Conservation (phyloP, 2,797 vertebrate species). For the Enteromius paludinosus region DNA sequence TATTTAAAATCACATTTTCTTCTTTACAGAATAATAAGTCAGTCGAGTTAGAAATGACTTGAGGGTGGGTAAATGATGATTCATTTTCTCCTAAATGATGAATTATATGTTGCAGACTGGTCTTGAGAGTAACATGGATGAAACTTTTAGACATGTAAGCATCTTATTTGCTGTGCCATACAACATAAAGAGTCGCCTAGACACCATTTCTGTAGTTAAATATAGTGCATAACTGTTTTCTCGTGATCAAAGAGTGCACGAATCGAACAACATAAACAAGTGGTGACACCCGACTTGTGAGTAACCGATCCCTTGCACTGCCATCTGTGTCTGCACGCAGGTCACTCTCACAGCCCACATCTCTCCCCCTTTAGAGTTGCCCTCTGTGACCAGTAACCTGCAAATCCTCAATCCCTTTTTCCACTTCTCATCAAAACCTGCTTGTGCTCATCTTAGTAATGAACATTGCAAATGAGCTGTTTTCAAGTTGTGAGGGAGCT, state of each 20-base stretch:
- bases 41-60: neutral
- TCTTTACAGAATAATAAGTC: neutral
- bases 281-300: slow-evolving; percentile 37
- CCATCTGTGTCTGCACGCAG: slow-evolving; percentile 9
- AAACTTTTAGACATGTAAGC: neutral
- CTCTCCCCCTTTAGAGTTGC: slow-evolving; percentile 55
- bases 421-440: slow-evolving; percentile 63
- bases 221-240: slow-evolving; percentile 23
- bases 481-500: slow-evolving; percentile 16
- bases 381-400: slow-evolving; percentile 56
- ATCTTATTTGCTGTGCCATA: neutral
- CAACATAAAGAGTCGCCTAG: neutral
- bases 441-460: slow-evolving; percentile 53
- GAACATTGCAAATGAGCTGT: slow-evolving; percentile 33
- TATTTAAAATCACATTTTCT: neutral
- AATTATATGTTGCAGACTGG: neutral
- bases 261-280: slow-evolving; percentile 44
- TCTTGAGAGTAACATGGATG: neutral
- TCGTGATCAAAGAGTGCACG: slow-evolving; percentile 28
- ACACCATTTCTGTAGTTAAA: slow-evolving; percentile 4
- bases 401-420: slow-evolving; percentile 68
- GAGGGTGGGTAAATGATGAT: neutral
- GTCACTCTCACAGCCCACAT: slow-evolving; percentile 43
- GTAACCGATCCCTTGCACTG: slow-evolving; percentile 38
- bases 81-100: neutral